Base-by-base conservation (phyloP, 2,888 invertebrate species). In the Actias luna region DNA sequence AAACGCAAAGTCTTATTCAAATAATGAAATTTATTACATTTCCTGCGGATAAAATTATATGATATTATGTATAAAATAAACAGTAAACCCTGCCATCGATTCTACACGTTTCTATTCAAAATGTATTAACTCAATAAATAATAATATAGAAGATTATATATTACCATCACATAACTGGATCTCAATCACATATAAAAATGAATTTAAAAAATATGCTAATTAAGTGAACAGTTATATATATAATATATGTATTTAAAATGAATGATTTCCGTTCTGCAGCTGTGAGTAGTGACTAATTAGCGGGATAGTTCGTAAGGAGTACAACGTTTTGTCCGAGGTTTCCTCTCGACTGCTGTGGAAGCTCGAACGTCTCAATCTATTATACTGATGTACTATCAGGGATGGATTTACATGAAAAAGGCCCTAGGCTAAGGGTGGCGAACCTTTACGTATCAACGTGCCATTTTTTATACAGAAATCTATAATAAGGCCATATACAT, bases 251-350 rank as follows among this genome's bases (percentile, higher is more conserved):
- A 50, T 77, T 70, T 75, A 72, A 77, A 77, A 75, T 77, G 72
- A 77, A 79, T 82, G 74, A 78, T 89, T 86, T 89, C 88, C 87
- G 87, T 88, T 88, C 85, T 83, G 82, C 87, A 87, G 89, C 88
- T 90, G 89, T 90, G 89, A 88, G 85, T 90, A 89, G 78, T 74
- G 72, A 85, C 77, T 85, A 84, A 80, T 79, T 83, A 85, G 76
- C 74, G 75, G 81, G 76, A 79, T 85, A 84, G 76, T 73, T 70
- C 77, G 69, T 82, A 81, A 80, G 76, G 71, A 71, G 78, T 75
- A 70, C 69, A 67, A 58, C 42, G 25, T 50, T 36, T 29, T 58
- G 22, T 58, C 33, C 59, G 58, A 27, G 39, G 18, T 59, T 39
- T 29, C 12, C 7, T 4, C 29, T 52, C n/a, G 16, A 58, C 25